Base-by-base conservation (phyloP, 1,140 invertebrate genomes). In the Octopus sinensis region DNA sequence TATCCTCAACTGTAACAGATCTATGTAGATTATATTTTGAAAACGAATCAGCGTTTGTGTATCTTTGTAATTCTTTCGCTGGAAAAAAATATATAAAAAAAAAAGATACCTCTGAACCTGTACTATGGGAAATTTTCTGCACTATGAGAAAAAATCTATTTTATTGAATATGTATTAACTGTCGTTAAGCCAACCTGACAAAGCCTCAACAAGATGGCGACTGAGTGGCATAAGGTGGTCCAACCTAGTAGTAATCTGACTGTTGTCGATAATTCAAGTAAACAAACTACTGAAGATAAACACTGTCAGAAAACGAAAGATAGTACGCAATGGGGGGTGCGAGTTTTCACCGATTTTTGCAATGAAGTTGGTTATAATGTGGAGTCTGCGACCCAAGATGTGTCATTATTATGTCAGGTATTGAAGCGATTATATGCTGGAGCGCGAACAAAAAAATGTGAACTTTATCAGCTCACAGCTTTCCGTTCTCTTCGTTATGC, bases 401-500 rank as follows among this genome's bases (percentile, higher is more conserved):
- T 73, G 13, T 23, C 7, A 73, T 10, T 23, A 73, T 73, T 73
- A 73, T 9, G 9, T 23, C 68, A 73, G 7, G 68, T 23, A 5
- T 73, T 73, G 13, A 73, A 12, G 68, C 6, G 68, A 73, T 73
- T 73, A 17, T 73, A 73, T 17, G 68, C 68, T 13, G 68, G 68
- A 4, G 68, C 68, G 6, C 7, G 68, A 10, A 73, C 68, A 5
- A 73, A 73, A 73, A 73, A 73, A 73, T 17, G 13, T 13, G 9
- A 73, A 73, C 68, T 73, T 73, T 73, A 73, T 73, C 68, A 73
- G 13, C 7, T 73, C 17, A 12, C 68, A 13, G 68, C 68, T 7
- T 73, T 73, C 68, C 68, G 68, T 17, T 9, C 68, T 9, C 68
- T 75, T 73, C 62, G 78, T 51, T 82, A 82, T 51, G 76, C 76